Base-by-base conservation (phyloP, 30 jellyfish, hydroid and myxozoan genomes). In the Aurelia coerulea region DNA sequence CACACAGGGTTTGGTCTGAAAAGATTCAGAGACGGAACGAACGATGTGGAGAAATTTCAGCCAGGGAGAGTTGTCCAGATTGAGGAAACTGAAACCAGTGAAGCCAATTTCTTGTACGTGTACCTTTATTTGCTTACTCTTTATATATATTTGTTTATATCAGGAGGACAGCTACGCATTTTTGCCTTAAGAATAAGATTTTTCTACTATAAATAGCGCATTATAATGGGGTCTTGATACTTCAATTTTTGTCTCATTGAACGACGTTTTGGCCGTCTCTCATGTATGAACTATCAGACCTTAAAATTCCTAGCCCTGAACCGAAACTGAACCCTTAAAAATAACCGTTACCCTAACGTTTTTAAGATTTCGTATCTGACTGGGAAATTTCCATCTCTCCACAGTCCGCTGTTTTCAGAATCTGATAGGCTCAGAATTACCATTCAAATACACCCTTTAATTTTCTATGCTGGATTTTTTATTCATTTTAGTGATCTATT, bases 1-100 rank as follows among this genome's bases (percentile, higher is more conserved):
- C 17, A 2, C 37, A 9, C 18, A 92, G 98, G 98, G 9, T 92
- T 87, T 65, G 98, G 98, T 33, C 52, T 92, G 77, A 77, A 74
- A 23, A 46, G 76, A 32, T 88, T 92, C 81, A 88, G 92, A 50
- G 83, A 91, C 60, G 88, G 72, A 35, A 79, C 62, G 51, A 60
- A 54, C 3, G 84, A 79, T 49, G 93, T 76, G 23, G 86, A 89
- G 11, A 73, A 18, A n/a, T 75, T 87, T 53, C 64, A 79, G 3
- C 90, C 85, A 1, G 91, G 68, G 15, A 93, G 60, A 19, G 51
- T 5, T 9, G 41, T 54, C 23, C 49, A 86, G 34, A 35, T 18
- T 5, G 34, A 41, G 0, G 69, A 66, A 11, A n/a, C 14, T 77
- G 85, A 62, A 64, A 69, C 68, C 9, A 52, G 70, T n/a, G 96